Conservation (phyloP, 2,888 invertebrate genomes). For the Erpobdella octoculata region DNA sequence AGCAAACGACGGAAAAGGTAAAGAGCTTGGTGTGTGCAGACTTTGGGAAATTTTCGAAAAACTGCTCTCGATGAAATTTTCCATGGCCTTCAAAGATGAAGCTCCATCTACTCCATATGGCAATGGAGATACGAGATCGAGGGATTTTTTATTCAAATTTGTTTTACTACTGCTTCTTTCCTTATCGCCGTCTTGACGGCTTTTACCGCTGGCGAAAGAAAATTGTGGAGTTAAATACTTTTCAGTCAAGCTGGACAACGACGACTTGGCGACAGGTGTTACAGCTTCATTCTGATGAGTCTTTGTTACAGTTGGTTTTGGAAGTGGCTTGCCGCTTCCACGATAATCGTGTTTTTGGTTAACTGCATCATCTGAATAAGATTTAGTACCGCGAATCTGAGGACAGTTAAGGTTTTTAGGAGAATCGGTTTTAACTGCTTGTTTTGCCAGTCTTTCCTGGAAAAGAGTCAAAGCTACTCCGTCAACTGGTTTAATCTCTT, state of each 20-base stretch:
- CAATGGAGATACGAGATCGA: neutral
- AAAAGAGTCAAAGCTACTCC: constrained; percentile 15
- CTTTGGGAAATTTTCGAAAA: constrained; percentile 22
- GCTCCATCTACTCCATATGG: constrained; percentile 8
- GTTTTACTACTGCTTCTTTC: neutral
- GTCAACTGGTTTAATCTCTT: constrained; percentile 26
- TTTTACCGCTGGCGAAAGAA: neutral
- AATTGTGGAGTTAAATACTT: neutral
- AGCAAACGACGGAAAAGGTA: constrained; percentile 25
- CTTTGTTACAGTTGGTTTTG: neutral
- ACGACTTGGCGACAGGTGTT: neutral
- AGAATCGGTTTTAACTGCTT: neutral
- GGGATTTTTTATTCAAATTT: neutral
- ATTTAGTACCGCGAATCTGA: neutral
- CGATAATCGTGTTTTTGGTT: neutral
- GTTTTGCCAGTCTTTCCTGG: neutral
- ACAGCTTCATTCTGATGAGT: neutral
- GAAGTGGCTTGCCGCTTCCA: neutral
- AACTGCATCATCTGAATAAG: neutral
- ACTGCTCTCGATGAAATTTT: constrained; percentile 25
- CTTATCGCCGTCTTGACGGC: neutral
- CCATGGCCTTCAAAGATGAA: constrained; percentile 24
- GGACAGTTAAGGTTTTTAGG: neutral
- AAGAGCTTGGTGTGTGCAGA: constrained; percentile 22
- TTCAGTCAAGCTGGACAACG: neutral